phyloP scores from a whole-genome alignment of 2,797 vertebrate species.

The Trachurus trachurus region DNA sequence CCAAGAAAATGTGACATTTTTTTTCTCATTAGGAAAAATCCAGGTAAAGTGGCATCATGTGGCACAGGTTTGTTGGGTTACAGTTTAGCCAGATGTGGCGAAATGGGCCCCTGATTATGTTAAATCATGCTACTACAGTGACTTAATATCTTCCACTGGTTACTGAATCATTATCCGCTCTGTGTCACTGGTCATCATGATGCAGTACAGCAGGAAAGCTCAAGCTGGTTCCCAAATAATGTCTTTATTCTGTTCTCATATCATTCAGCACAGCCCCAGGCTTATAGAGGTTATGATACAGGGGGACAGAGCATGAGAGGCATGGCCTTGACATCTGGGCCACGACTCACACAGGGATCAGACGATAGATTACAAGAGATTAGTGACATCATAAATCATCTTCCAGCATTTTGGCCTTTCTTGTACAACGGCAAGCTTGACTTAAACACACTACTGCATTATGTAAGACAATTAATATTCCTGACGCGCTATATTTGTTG shows the following conservation, averaged over 20 bases:
- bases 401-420: slow-evolving; percentile 24
- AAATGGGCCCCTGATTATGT: not conserved
- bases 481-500: not conserved
- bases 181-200: not conserved
- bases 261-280: slow-evolving; percentile 27
- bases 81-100: not conserved
- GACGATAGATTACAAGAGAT: slow-evolving; percentile 59
- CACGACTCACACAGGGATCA: slow-evolving; percentile 41
- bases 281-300: slow-evolving; percentile 25
- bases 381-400: slow-evolving; percentile 44
- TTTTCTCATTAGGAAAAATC: slow-evolving; percentile 19
- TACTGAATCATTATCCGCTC: slow-evolving; percentile 10
- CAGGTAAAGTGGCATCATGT: not conserved
- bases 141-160: not conserved
- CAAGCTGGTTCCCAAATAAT: slow-evolving; percentile 9
- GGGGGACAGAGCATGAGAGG: slow-evolving; percentile 27
- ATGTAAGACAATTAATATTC: not conserved
- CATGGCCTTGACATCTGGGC: slow-evolving; percentile 49
- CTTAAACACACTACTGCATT: not conserved
- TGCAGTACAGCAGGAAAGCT: slow-evolving; percentile 7
- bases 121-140: not conserved
- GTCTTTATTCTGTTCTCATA: slow-evolving; percentile 23
- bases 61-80: not conserved
- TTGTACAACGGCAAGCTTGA: not conserved
- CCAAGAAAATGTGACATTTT: slow-evolving; percentile 7